A percentile compares a stretch with the other conserved stretches of the same genome.
Conservation (phyloP, 2,797 vertebrate genomes). For the Calcarius lapponicus region DNA sequence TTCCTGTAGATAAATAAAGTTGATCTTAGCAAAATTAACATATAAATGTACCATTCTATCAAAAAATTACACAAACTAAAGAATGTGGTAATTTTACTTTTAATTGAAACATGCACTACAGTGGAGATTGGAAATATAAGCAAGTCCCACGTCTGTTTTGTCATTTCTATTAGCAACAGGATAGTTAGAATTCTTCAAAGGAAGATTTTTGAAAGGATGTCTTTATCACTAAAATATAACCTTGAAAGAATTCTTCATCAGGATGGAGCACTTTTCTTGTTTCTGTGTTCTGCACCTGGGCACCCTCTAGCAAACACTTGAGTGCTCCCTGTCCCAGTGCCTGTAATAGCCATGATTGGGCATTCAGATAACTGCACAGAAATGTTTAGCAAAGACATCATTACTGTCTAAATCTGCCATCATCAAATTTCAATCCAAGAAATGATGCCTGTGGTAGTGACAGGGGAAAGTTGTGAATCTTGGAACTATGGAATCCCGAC, state of each 20-base stretch:
- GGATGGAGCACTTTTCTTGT: not conserved
- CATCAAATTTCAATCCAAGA: not conserved
- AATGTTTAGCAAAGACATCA: not conserved
- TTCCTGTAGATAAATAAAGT: slow-evolving; percentile 81
- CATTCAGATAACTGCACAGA: not conserved
- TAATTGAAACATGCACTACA: slow-evolving; percentile 73
- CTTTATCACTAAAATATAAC: not conserved
- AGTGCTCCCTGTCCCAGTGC: not conserved
- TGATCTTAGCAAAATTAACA: slow-evolving; percentile 82
- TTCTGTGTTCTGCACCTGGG: not conserved
- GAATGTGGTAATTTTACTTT: slow-evolving; percentile 77
- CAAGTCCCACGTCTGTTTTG: slow-evolving; percentile 7
- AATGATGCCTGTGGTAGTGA: not conserved
- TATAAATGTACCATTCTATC: slow-evolving; percentile 81
- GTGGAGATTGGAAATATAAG: slow-evolving; percentile 45
- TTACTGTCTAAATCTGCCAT: not conserved
- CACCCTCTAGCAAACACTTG: not conserved
- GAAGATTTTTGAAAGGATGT: not conserved
- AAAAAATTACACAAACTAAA: slow-evolving; percentile 69
- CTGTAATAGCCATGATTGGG: rapidly evolving
- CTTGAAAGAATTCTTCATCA: not conserved
- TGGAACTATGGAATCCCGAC: not conserved
- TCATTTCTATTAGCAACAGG: not conserved
- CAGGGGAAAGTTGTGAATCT: not conserved
- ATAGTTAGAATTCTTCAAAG: slow-evolving; percentile 23